Evolutionary conservation across 2,797 vertebrate genomes (phyloP).

Genomic region (Anguilla megastoma): DNA sequence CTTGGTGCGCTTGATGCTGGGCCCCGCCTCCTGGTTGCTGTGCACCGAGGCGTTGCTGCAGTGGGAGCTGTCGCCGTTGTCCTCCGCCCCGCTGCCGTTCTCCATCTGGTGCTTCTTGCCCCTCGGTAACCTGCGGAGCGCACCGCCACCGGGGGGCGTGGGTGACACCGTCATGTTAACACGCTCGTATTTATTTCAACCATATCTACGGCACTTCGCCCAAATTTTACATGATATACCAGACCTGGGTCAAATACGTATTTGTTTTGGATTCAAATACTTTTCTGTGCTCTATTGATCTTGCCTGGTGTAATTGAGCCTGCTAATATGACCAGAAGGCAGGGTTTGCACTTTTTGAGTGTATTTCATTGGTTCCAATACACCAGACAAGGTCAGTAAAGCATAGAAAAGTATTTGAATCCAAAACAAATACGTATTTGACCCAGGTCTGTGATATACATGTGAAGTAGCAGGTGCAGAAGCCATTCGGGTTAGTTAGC

Average conservation of each 20-base stretch:
- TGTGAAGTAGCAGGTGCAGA: neutral
- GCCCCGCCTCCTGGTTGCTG: slow-evolving; percentile 95
- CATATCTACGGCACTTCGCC: neutral
- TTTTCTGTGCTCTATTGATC: no score
- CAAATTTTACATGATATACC: neutral
- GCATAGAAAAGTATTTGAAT: no score
- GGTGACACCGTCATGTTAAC: neutral
- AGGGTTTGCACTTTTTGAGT: no score
- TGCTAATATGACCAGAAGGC: no score
- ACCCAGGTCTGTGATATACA: neutral
- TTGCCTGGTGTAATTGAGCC: no score
- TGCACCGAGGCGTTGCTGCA: slow-evolving; percentile 95
- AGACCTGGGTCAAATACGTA: neutral
- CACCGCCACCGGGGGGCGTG: no score
- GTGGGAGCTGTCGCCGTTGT: slow-evolving; percentile 94
- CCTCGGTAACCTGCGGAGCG: slow-evolving; percentile 80
- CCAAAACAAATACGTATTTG: no score
- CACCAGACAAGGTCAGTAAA: no score
- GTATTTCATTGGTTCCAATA: no score
- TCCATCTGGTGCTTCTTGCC: slow-evolving; percentile 95
- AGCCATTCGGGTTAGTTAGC: neutral
- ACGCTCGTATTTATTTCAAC: neutral
- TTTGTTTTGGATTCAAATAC: neutral
- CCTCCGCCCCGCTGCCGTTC: slow-evolving; percentile 92
- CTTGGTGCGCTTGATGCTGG: slow-evolving; percentile 95